These are phyloP conservation scores for Heteractis magnifica DNA, from an alignment of 92 coral and sea anemone species.

Conservation along the genomic window DNA sequence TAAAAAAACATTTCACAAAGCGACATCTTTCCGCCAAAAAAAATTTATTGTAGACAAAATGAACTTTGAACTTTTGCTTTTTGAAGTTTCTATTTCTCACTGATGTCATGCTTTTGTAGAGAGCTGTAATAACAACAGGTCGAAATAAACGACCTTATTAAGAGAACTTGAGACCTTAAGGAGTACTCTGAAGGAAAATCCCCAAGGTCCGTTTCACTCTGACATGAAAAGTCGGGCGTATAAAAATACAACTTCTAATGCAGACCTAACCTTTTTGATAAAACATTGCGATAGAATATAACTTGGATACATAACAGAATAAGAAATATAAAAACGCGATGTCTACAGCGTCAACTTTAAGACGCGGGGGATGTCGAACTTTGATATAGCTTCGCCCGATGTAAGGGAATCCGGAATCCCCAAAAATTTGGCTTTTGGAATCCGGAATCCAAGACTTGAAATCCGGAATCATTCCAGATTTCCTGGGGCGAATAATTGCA, in stretches of 20 bases:
- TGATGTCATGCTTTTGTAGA: neutral
- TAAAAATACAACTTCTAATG: neutral
- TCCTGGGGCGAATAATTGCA: neutral
- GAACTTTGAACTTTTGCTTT: neutral
- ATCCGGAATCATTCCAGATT: neutral
- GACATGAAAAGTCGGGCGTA: neutral
- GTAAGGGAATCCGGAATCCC: no score
- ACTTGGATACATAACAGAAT: no score
- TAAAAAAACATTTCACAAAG: neutral
- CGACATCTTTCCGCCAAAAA: neutral
- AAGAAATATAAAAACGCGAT: no score
- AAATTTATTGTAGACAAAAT: neutral
- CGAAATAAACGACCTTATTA: neutral
- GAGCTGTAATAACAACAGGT: neutral
- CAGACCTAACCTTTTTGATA: neutral
- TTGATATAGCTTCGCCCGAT: no score
- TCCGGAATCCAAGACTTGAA: no score
- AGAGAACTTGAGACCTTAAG: no score
- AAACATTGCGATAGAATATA: no score
- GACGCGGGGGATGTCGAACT: no score
- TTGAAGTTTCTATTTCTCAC: neutral
- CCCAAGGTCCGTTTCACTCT: neutral
- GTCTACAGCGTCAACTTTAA: no score
- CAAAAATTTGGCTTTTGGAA: no score
- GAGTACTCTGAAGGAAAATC: neutral